These are phyloP conservation scores for Gandaritis pyraliata DNA, from an alignment of 2,888 invertebrate species.

Conservation along the genomic window DNA sequence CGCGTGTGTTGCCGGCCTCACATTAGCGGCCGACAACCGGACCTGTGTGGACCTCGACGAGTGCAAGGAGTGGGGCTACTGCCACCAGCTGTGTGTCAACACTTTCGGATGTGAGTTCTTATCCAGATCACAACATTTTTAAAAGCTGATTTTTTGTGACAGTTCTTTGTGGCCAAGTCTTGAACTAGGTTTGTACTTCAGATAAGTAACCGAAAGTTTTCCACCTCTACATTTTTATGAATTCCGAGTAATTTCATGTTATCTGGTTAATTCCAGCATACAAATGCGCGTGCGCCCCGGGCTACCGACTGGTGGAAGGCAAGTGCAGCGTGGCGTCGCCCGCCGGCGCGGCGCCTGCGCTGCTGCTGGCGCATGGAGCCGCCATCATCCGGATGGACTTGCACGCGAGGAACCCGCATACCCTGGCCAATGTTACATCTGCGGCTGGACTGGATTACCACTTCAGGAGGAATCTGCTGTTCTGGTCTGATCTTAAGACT, in stretches of 20 bases:
- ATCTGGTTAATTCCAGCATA: conserved; percentile 87
- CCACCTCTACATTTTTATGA: too few relatives aligned
- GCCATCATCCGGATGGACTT: conserved; percentile 88
- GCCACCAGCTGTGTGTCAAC: conserved; percentile 97
- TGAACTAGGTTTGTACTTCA: too few relatives aligned
- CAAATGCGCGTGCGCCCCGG: conserved; percentile 92
- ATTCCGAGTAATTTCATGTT: too few relatives aligned
- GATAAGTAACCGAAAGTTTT: too few relatives aligned
- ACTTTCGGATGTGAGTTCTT: conserved; percentile 86
- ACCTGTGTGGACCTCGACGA: conserved; percentile 97
- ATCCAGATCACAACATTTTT: background rate
- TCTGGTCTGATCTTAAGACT: conserved; percentile 96
- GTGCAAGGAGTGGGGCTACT: conserved; percentile 95
- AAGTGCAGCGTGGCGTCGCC: conserved; percentile 86
- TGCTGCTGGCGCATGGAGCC: conserved; percentile 81
- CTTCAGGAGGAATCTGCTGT: conserved; percentile 89
- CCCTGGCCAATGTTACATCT: conserved; percentile 91
- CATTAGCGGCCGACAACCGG: conserved; percentile 92
- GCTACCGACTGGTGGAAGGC: conserved; percentile 87
- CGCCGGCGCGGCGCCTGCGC: conserved; percentile 78
- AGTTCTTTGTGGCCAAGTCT: too few relatives aligned
- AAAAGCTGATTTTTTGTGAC: too few relatives aligned
- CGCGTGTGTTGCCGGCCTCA: conserved; percentile 93
- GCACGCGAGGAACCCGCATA: conserved; percentile 85
- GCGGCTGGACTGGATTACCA: conserved; percentile 95